Evolutionary conservation across 1,140 invertebrate species (phyloP).

Genomic region (Yoshiicerus persimilis): DNA sequence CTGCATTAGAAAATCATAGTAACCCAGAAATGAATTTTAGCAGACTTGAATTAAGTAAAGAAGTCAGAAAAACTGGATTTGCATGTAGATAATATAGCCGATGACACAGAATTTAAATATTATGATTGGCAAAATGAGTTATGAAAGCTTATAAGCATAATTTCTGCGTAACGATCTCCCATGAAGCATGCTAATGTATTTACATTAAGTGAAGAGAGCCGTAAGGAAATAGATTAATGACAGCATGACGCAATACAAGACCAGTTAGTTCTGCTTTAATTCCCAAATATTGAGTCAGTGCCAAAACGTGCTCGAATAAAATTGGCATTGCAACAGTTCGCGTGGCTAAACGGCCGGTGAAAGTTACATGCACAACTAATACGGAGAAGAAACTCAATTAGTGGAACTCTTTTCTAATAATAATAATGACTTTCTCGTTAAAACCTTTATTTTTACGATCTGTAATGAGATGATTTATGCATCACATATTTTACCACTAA

Average conservation of each 20-base stretch:
- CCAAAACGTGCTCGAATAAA: not conserved
- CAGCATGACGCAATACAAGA: not conserved
- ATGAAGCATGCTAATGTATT: not conserved
- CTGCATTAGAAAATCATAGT: too few relatives aligned
- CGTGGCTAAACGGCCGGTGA: not conserved
- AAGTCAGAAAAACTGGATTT: too few relatives aligned
- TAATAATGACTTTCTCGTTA: too few relatives aligned
- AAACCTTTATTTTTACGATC: too few relatives aligned
- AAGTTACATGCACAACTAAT: not conserved
- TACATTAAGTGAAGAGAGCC: not conserved
- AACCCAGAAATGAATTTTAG: too few relatives aligned
- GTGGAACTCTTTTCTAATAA: too few relatives aligned
- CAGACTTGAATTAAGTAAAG: too few relatives aligned
- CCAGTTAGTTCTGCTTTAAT: slow-evolving; percentile 7
- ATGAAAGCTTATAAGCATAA: not conserved
- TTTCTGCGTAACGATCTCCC: not conserved
- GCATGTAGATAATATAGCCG: not conserved
- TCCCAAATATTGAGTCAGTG: not conserved
- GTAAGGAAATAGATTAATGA: slow-evolving; percentile 7
- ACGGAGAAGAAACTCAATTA: not conserved
- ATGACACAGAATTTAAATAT: not conserved
- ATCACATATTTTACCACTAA: too few relatives aligned
- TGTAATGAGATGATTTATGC: too few relatives aligned
- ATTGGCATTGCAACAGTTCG: not conserved
- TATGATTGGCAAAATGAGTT: not conserved